Evolutionary conservation across 2,888 invertebrate species (phyloP).

Genomic region (Cheilosia grossa): DNA sequence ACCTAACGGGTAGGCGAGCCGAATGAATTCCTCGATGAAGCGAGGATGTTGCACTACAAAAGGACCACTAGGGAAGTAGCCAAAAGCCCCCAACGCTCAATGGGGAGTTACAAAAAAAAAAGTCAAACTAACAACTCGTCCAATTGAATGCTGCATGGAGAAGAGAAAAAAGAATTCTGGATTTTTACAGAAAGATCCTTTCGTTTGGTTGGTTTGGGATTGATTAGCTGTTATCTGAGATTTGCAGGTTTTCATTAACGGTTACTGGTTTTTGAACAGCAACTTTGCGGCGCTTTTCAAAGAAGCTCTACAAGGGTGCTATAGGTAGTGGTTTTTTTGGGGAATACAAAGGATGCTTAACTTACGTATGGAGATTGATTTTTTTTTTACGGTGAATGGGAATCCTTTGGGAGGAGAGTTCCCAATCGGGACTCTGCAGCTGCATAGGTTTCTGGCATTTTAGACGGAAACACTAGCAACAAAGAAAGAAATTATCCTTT

Average conservation of each 20-base stretch:
- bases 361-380: not conserved
- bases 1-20: constrained; percentile 40
- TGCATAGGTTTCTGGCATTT: too few relatives aligned
- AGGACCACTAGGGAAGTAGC: constrained; percentile 30
- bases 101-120: constrained; percentile 10
- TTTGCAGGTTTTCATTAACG: constrained; percentile 68
- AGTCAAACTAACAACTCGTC: constrained; percentile 2
- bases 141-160: constrained; percentile 10
- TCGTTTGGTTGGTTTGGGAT: constrained; percentile 41
- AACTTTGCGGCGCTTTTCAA: not conserved
- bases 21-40: constrained; percentile 59
- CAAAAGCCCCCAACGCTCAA: constrained; percentile 20
- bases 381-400: too few relatives aligned
- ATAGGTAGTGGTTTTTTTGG: not conserved
- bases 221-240: constrained; percentile 72
- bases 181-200: constrained; percentile 40
- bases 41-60: constrained; percentile 47
- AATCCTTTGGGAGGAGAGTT: too few relatives aligned
- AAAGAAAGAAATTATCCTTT: too few relatives aligned
- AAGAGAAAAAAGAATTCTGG: not conserved
- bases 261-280: constrained; percentile 2
- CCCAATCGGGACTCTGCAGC: too few relatives aligned
- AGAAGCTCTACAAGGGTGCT: not conserved
- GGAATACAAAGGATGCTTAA: not conserved
- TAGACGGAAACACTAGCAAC: too few relatives aligned